Evolutionary conservation across 2,797 vertebrate species (phyloP).

Genomic region (Oryzias dopingdopingensis): DNA sequence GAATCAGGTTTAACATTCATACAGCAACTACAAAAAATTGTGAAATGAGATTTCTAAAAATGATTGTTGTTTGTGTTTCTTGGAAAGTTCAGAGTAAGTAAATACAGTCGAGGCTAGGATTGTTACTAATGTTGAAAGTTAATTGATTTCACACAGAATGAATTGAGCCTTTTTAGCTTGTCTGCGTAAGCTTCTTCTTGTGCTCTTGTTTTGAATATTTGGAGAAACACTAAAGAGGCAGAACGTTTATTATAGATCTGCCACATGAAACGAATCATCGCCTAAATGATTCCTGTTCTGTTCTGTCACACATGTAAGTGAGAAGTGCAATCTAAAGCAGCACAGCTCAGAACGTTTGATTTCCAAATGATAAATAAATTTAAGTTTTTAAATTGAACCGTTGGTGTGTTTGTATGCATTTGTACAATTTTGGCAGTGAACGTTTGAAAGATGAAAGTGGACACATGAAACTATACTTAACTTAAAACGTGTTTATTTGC

Average conservation of each 20-base stretch:
- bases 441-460: too few species aligned
- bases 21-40: conserved; percentile 19
- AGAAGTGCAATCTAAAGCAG: conserved; percentile 25
- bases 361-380: conserved; percentile 4
- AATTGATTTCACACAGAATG: conserved; percentile 6
- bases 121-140: conserved; percentile 14
- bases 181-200: conserved; percentile 15
- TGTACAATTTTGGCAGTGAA: too few species aligned
- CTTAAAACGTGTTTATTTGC: too few species aligned
- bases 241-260: conserved; percentile 18
- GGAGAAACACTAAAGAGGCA: conserved; percentile 22
- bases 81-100: neutral
- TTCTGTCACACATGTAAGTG: conserved; percentile 19
- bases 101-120: conserved; percentile 6
- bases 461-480: too few species aligned
- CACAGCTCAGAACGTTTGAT: conserved; percentile 17
- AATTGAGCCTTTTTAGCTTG: conserved; percentile 16
- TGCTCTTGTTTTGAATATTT: conserved; percentile 26
- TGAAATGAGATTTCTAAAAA: conserved; percentile 19
- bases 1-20: conserved; percentile 27
- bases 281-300: conserved; percentile 26
- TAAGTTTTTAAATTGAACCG: neutral
- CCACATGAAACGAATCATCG: conserved; percentile 13
- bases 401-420: too few species aligned
- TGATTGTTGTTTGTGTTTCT: neutral